These are phyloP conservation scores for Cuniculus paca DNA, from an alignment of 2,797 vertebrate genomes.

Conservation along the genomic window DNA sequence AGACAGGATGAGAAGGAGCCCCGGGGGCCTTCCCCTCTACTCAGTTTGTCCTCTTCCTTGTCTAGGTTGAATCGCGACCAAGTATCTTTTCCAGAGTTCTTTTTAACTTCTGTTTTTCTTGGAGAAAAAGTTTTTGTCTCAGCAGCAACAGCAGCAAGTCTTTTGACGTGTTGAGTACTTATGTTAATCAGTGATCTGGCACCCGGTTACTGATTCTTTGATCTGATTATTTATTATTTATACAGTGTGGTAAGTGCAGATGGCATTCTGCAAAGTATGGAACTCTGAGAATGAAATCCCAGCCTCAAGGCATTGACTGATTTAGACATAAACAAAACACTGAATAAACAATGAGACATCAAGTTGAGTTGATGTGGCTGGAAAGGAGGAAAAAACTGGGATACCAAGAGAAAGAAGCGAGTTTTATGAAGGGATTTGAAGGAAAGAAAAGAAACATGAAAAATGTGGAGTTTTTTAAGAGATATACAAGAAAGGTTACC, in stretches of 20 bases:
- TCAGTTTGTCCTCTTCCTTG: conserved; percentile 16
- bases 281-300: conserved; percentile 76
- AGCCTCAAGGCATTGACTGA: conserved; percentile 78
- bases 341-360: conserved; percentile 78
- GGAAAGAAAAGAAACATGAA: conserved; percentile 35
- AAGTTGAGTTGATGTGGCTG: conserved; percentile 59
- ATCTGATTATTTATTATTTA: conserved; percentile 85
- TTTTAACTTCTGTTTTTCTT: conserved; percentile 74
- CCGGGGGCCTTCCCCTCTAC: neutral
- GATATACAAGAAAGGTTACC: conserved; percentile 27
- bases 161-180: conserved; percentile 72
- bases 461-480: conserved; percentile 63
- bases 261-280: conserved; percentile 81
- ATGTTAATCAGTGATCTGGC: conserved; percentile 78
- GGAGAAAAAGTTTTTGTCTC: conserved; percentile 74
- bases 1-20: conserved; percentile 14
- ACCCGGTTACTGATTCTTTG: conserved; percentile 75
- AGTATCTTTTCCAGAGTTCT: conserved; percentile 68
- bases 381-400: conserved; percentile 58
- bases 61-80: conserved; percentile 70
- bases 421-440: conserved; percentile 56
- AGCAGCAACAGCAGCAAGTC: conserved; percentile 55
- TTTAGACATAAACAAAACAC: conserved; percentile 82
- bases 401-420: conserved; percentile 61
- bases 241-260: conserved; percentile 79